Percentiles rank a stretch among this genome's conserved stretches.
Conservation (phyloP, 2,113 vertebrate species). For the Cathartes aura region DNA sequence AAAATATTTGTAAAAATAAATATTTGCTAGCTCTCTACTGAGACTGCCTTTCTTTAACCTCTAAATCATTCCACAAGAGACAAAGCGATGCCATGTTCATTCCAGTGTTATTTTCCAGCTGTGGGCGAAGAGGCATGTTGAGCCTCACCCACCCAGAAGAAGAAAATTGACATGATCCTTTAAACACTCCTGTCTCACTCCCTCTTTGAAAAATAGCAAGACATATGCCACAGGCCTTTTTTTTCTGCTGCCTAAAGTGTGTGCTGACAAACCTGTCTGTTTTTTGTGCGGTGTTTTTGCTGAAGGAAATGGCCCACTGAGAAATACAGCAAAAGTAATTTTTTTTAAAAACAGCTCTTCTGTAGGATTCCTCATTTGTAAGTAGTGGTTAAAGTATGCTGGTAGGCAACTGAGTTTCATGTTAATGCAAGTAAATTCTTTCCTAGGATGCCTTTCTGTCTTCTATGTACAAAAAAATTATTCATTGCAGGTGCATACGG, state of each 20-base stretch:
- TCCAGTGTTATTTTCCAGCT: background rate
- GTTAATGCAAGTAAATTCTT: background rate
- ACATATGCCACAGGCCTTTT: constrained; percentile 19
- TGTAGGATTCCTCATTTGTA: background rate
- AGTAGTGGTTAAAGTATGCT: background rate
- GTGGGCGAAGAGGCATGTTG: background rate
- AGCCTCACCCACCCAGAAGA: constrained; percentile 1
- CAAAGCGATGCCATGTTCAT: background rate
- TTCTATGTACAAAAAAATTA: background rate
- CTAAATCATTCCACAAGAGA: background rate
- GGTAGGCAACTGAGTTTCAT: background rate
- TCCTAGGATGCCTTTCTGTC: background rate
- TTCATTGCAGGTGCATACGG: background rate
- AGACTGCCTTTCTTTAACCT: background rate
- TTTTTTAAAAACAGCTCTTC: background rate
- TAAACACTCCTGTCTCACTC: constrained; percentile 7
- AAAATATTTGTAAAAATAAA: background rate
- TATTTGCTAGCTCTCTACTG: background rate
- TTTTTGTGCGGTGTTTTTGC: background rate
- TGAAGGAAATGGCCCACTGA: background rate
- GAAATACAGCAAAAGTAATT: background rate
- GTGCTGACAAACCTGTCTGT: constrained; percentile 29
- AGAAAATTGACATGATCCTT: constrained; percentile 10
- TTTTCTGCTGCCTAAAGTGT: background rate
- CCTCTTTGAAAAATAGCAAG: constrained; percentile 10